phyloP scores from a whole-genome alignment of 2,888 invertebrate species.

The Meiosimyza decipiens region DNA sequence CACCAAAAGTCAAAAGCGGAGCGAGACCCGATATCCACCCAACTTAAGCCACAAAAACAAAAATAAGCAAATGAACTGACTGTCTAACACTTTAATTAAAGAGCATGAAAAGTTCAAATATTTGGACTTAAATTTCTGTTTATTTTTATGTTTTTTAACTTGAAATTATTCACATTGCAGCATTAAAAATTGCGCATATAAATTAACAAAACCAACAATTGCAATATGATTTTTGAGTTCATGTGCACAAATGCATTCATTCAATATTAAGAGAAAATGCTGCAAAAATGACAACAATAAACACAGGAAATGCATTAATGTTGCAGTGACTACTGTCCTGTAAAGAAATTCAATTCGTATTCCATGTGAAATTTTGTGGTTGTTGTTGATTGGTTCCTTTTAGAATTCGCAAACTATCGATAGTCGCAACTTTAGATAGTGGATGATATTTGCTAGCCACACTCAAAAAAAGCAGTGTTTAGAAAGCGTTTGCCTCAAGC shows the following conservation, averaged over 20 bases:
- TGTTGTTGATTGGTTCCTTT: neutral
- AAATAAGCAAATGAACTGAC: too few relatives aligned
- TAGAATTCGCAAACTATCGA: too few relatives aligned
- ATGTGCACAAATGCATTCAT: conserved; percentile 25
- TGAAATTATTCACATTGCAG: neutral
- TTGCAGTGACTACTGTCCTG: conserved; percentile 15
- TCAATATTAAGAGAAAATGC: conserved; percentile 7
- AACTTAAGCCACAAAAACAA: too few relatives aligned
- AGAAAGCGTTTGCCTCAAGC: too few relatives aligned
- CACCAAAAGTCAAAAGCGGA: neutral
- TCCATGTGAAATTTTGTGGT: conserved; percentile 17
- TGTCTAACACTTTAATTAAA: too few relatives aligned
- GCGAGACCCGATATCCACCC: too few relatives aligned
- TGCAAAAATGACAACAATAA: neutral
- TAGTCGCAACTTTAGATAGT: too few relatives aligned
- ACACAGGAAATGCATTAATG: neutral
- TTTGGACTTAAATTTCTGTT: too few relatives aligned
- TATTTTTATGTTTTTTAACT: too few relatives aligned
- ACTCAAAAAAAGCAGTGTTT: too few relatives aligned
- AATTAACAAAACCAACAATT: neutral
- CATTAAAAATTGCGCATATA: neutral
- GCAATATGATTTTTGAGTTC: conserved; percentile 15
- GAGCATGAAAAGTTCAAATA: too few relatives aligned
- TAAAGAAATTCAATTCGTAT: conserved; percentile 40
- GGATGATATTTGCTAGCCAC: too few relatives aligned